Percentiles rank a stretch among this genome's conserved stretches.
These are phyloP conservation scores for Lepas anatifera DNA, from an alignment of 2,888 invertebrate species.

Conservation along the genomic window DNA sequence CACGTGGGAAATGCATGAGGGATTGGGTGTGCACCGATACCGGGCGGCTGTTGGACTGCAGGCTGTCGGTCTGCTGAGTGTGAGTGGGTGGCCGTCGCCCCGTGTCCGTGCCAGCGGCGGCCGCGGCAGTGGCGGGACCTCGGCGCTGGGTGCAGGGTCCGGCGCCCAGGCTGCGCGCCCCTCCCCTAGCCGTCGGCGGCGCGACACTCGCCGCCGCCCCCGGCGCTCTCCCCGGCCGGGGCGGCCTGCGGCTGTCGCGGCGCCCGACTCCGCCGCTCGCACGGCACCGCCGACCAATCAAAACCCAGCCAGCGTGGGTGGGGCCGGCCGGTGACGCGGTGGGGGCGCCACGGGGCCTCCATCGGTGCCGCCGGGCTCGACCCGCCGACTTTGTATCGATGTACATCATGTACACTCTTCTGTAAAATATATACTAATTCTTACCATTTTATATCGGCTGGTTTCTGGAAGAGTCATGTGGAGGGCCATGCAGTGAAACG, in stretches of 20 bases:
- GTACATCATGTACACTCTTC: slow-evolving; percentile 8
- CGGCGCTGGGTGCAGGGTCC: too few relatives aligned
- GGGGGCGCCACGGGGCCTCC: too few relatives aligned
- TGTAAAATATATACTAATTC: slow-evolving; percentile 12
- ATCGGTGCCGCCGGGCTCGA: neutral
- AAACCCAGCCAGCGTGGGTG: neutral
- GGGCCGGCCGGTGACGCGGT: neutral
- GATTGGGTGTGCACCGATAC: too few relatives aligned
- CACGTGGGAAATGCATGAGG: too few relatives aligned
- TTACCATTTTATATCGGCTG: slow-evolving; percentile 11
- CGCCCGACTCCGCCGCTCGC: neutral
- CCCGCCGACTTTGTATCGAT: neutral
- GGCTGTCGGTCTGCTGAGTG: neutral
- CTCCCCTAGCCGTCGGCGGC: neutral
- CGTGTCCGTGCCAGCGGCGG: too few relatives aligned
- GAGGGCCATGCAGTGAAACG: neutral
- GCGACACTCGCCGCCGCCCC: neutral
- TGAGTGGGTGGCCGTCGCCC: neutral
- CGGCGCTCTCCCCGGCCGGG: neutral
- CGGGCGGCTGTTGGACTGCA: too few relatives aligned
- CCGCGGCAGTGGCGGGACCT: too few relatives aligned
- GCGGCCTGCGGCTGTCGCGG: neutral
- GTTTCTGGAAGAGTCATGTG: neutral
- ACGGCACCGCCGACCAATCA: neutral
- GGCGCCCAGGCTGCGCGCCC: neutral